phyloP scores from a whole-genome alignment of 2,888 invertebrate species.

The Epinotia brunnichana region DNA sequence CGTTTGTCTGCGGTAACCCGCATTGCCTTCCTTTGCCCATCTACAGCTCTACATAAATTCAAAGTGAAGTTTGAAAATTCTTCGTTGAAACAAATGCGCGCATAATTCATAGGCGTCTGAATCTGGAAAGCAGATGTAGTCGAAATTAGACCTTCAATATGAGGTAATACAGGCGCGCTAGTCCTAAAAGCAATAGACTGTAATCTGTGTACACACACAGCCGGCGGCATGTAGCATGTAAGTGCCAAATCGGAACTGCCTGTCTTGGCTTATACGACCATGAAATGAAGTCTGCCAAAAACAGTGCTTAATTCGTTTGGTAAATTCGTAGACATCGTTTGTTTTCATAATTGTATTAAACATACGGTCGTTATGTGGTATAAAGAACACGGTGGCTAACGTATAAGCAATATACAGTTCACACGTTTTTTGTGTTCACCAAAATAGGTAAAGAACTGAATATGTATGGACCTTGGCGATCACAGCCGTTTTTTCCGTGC shows the following conservation, averaged over 20 bases:
- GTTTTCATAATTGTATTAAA: neutral
- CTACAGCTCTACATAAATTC: constrained; percentile 1
- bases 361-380: too few relatives aligned
- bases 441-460: too few relatives aligned
- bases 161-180: neutral
- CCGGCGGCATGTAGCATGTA: constrained; percentile 3
- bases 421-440: too few relatives aligned
- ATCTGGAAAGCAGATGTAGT: neutral
- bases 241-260: constrained; percentile 18
- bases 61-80: neutral
- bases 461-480: too few relatives aligned
- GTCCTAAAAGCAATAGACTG: neutral
- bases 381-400: too few relatives aligned
- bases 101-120: neutral
- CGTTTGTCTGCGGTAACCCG: neutral
- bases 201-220: neutral
- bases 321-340: constrained; percentile 8
- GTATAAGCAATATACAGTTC: too few relatives aligned
- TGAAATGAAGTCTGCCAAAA: constrained; percentile 27
- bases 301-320: constrained; percentile 8
- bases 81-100: neutral
- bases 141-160: neutral
- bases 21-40: neutral
- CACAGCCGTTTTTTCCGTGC: too few relatives aligned
- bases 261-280: constrained; percentile 12